Evolutionary conservation across 2,888 invertebrate genomes (phyloP), one percentile per base, ranked within the genome.

Genomic region (Scaptomyza tumidula): DNA sequence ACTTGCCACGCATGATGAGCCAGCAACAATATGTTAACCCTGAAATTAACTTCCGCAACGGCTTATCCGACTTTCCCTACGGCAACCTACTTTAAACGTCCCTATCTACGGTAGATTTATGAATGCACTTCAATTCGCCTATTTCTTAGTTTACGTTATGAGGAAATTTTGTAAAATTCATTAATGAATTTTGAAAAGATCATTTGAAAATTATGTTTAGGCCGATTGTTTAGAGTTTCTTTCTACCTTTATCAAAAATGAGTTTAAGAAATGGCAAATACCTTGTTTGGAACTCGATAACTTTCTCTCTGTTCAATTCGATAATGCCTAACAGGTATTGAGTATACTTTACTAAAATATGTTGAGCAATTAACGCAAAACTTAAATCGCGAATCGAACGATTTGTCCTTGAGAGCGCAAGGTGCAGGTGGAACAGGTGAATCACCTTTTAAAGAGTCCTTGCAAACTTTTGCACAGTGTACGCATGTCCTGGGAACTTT

Each of bases 21-120:
- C 83, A 85, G 88, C 88, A 89, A 91, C 91, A 91, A 91, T 91
- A 91, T 91, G 91, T 90, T 91, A 90, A 90, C 90, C 90, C 89
- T 86, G 87, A 86, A 83, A 79, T 73, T 69, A 75, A 59, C 57
- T 57, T 53, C 10, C 19, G 39, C 35, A 31, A 33, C 5, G 49
- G 24, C 19, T 31, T 37, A 13, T 11, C 39, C 24, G n/a, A n/a
- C 16, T n/a, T n/a, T 33, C 24, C 27, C n/a, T 6, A 0, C 9
- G 9, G 1, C 46, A 13, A 44, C 9, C 37, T 27, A 16, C 16
- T 24, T 29, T 16, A 67, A 56, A 60, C 54, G 58, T 61, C 24
- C 57, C 56, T 55, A 37, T 39, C n/a, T 14, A 14, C 39, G 9
- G 7, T 1, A 6, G 3, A 39, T 39, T 39, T 14, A 39, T 39